Base-by-base conservation (phyloP, 2,888 invertebrate genomes). In the Gortyna flavago region DNA sequence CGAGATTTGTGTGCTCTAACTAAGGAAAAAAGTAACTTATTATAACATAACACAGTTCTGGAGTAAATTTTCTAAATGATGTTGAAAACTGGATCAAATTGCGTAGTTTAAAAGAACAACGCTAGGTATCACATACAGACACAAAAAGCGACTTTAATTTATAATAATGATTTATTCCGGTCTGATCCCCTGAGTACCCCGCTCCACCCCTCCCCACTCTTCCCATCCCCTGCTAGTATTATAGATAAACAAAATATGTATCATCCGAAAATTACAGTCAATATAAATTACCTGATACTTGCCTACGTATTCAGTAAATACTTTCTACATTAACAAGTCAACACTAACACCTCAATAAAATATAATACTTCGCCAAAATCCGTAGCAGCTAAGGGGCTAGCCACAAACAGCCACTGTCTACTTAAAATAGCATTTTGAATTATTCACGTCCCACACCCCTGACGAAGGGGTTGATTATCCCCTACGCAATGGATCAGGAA, bases 391-490 rank as follows among this genome's bases (percentile, higher is more conserved):
- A 85, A 83, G 81, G 88, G 87, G 83, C 79, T 75, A 80, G 84
- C 85, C 86, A 81, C 86, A 89, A 85, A 89, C 88, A 90, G 87
- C 90, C 88, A 92, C 82, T 84, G 84, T 90, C 90, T 90, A 89
- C 92, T 92, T 92, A 90, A 92, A 92, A 90, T 87, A 87, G 88
- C 87, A 89, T 89, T 91, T 90, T 94, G 93, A 94, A 95, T 94
- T 91, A 94, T 95, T 94, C 93, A 94, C 89, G 84, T 87, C 87
- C 87, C 90, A 89, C 91, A 88, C 90, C 90, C 92, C 86, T 88
- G 77, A 83, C 81, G 81, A 90, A 92, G 92, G 93, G 94, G 94
- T 93, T 93, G 92, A 92, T 93, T 91, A 91, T 93, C 90, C 91
- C 91, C 90, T 87, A 87, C 85, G 91, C 83, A 86, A 80, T 87